These are phyloP conservation scores for Anabas testudineus DNA, from an alignment of 2,797 vertebrate species.

Conservation along the genomic window DNA sequence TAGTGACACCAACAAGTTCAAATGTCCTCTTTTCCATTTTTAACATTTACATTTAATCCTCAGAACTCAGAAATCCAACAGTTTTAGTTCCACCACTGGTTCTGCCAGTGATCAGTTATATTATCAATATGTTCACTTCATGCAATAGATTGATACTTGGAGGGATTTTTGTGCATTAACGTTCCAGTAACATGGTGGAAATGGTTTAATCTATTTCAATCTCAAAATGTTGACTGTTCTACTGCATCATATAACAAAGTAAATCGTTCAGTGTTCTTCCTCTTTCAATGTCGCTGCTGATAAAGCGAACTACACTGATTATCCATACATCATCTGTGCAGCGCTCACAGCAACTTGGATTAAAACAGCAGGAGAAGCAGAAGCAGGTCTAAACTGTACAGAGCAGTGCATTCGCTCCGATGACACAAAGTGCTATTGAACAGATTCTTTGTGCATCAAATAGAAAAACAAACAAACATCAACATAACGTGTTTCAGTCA, in stretches of 20 bases:
- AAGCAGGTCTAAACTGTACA: constrained; percentile 28
- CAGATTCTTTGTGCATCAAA: constrained; percentile 55
- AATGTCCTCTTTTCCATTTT: background rate
- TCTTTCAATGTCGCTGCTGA: background rate
- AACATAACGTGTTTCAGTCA: constrained; percentile 45
- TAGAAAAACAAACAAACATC: constrained; percentile 19
- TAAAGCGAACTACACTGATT: background rate
- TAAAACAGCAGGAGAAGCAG: constrained; percentile 17
- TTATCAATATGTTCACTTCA: background rate
- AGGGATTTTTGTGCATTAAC: background rate
- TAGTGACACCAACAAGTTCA: too few species aligned
- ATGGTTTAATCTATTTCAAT: too few species aligned
- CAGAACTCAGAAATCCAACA: background rate
- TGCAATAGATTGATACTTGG: background rate
- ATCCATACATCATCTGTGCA: constrained; percentile 1
- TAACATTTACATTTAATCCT: background rate
- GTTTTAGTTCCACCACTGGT: too few species aligned
- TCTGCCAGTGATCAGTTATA: background rate
- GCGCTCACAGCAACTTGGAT: constrained; percentile 2
- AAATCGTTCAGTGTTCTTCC: background rate
- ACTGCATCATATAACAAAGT: background rate
- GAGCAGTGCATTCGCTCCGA: constrained; percentile 57
- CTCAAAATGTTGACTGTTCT: too few species aligned
- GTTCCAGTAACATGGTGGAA: background rate
- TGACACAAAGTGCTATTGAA: constrained; percentile 44